Conservation (phyloP, 2,888 invertebrate species). For the Oithona nana region DNA sequence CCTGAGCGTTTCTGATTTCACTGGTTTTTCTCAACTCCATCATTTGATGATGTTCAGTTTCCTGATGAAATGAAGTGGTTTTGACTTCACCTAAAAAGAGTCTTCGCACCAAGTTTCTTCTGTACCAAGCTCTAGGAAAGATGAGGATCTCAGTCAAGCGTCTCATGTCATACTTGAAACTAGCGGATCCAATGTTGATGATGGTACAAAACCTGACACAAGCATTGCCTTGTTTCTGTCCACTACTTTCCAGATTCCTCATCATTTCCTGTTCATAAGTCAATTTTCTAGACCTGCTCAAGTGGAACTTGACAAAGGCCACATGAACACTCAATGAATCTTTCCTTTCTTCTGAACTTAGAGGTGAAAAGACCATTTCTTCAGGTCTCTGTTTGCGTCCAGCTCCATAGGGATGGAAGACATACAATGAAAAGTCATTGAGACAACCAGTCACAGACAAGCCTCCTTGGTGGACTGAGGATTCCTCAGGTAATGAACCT, state of each 20-base stretch:
- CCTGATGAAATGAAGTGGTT: conserved; percentile 22
- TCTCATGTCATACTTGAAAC: conserved; percentile 97
- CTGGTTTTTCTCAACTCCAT: neutral
- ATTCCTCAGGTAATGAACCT: conserved; percentile 1
- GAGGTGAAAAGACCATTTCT: conserved; percentile 20
- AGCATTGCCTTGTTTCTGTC: neutral
- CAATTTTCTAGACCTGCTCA: conserved; percentile 71
- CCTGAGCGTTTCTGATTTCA: neutral
- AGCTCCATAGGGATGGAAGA: conserved; percentile 91
- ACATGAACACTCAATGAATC: conserved; percentile 90
- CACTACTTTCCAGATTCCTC: neutral
- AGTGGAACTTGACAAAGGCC: conserved; percentile 87
- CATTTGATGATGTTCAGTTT: neutral
- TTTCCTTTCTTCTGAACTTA: conserved; percentile 67
- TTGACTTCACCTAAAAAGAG: conserved; percentile 84
- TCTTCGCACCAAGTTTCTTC: conserved; percentile 72
- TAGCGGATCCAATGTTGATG: conserved; percentile 82
- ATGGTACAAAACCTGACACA: conserved; percentile 42
- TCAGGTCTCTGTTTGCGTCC: neutral
- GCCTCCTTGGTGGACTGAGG: conserved; percentile 52
- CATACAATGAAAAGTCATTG: conserved; percentile 90
- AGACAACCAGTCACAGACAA: conserved; percentile 86
- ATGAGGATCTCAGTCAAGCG: conserved; percentile 87
- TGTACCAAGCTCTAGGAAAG: conserved; percentile 97
- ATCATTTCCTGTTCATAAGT: conserved; percentile 41